Evolutionary conservation across 2,888 invertebrate genomes (phyloP).

Genomic region (Netelia virgata): DNA sequence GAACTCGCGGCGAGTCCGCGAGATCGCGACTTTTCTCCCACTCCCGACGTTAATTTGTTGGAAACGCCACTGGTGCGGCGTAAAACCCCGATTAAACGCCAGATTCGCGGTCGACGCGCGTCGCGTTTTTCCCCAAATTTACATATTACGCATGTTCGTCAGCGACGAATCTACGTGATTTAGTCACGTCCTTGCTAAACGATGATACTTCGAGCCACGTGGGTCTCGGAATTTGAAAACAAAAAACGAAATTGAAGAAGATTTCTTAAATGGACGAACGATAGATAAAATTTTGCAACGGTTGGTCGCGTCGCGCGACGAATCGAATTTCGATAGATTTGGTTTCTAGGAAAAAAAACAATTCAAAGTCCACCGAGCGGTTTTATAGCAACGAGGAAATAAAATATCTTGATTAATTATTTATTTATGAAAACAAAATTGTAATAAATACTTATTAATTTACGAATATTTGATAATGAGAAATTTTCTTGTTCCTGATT

Average conservation of each 20-base stretch:
- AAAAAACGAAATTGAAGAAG: not conserved
- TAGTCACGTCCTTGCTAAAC: too few species aligned
- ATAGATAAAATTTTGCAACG: not conserved
- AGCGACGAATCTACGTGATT: too few species aligned
- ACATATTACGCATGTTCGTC: not conserved
- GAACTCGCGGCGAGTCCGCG: slow-evolving; percentile 47
- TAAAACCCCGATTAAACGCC: slow-evolving; percentile 41
- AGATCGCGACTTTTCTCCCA: slow-evolving; percentile 69
- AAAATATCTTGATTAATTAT: too few species aligned
- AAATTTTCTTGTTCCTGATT: too few species aligned
- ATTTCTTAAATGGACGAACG: not conserved
- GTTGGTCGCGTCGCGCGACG: not conserved
- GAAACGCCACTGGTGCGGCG: slow-evolving; percentile 78
- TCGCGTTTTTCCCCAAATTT: not conserved
- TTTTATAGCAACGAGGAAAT: too few species aligned
- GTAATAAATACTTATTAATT: too few species aligned
- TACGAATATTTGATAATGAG: too few species aligned
- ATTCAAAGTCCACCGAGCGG: too few species aligned
- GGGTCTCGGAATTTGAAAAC: not conserved
- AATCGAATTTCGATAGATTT: not conserved
- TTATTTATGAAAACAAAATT: too few species aligned
- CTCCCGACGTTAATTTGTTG: slow-evolving; percentile 81
- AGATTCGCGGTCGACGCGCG: slow-evolving; percentile 28
- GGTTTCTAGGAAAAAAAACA: too few species aligned
- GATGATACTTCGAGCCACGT: not conserved